Evolutionary conservation across 1,140 invertebrate species (phyloP).

Genomic region (Heterodera schachtii): DNA sequence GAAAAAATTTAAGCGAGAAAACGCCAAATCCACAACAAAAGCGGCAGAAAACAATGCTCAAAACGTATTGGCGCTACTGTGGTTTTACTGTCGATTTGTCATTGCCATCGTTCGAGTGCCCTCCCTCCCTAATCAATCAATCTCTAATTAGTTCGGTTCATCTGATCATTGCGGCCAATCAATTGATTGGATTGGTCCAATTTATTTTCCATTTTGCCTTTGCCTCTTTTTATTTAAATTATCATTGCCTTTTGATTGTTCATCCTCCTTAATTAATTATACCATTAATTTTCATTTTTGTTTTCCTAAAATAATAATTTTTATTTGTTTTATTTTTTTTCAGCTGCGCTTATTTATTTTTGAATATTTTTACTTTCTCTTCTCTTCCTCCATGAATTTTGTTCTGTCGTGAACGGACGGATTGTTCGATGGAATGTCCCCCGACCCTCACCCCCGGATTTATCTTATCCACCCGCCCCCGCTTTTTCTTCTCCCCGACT

Average conservation of each 20-base stretch:
- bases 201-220: no score
- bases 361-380: neutral
- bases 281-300: neutral
- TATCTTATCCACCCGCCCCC: no score
- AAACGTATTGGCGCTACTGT: no score
- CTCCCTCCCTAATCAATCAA: no score
- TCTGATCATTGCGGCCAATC: no score
- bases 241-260: no score
- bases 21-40: neutral
- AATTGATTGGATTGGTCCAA: no score
- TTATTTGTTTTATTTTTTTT: neutral
- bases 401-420: conserved; percentile 41
- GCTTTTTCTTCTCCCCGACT: no score
- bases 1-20: neutral
- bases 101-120: neutral
- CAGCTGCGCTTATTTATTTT: neutral
- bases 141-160: no score
- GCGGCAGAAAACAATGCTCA: neutral
- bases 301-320: neutral
- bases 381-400: conserved; percentile 34
- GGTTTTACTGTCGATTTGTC: no score
- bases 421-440: conserved; percentile 44
- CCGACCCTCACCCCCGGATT: no score
- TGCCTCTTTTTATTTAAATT: no score
- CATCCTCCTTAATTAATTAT: neutral